Percentiles rank a stretch among this genome's conserved stretches.
Conservation (phyloP, 2,888 invertebrate species). For the Andrena fulva region DNA sequence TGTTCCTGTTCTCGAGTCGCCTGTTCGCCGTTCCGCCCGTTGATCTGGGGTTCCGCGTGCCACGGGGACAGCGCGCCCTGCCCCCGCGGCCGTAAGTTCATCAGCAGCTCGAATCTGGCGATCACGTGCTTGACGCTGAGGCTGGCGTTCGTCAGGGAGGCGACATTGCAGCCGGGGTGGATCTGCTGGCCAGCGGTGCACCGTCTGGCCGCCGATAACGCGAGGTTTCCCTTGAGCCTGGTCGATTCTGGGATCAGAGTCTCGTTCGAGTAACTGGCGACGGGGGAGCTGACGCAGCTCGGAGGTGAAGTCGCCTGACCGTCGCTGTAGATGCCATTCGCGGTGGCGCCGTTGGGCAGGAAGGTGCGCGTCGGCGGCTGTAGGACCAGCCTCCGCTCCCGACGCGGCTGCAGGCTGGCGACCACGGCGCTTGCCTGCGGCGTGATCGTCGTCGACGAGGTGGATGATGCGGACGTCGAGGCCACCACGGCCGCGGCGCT, state of each 20-base stretch:
- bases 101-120: conserved; percentile 3
- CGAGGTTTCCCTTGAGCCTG: conserved; percentile 24
- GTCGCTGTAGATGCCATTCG: conserved; percentile 44
- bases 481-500: conserved; percentile 15
- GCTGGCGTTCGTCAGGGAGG: conserved; percentile 11
- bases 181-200: conserved; percentile 31
- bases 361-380: conserved; percentile 12
- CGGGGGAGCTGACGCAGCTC: conserved; percentile 4
- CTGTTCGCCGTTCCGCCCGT: conserved; percentile 2
- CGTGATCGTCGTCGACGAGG: conserved; percentile 20
- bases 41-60: not conserved
- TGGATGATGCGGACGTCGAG: conserved; percentile 8
- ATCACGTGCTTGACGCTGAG: not conserved
- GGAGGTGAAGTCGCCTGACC: conserved; percentile 44
- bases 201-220: conserved; percentile 41
- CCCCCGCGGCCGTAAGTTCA: not conserved
- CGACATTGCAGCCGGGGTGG: conserved; percentile 5
- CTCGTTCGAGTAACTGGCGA: conserved; percentile 34
- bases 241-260: conserved; percentile 21
- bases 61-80: conserved; percentile 6
- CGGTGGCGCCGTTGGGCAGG: conserved; percentile 13
- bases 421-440: not conserved
- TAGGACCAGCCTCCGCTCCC: conserved; percentile 31
- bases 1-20: conserved; percentile 50
- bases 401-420: conserved; percentile 31